These are phyloP conservation scores for Holothuria glaberrima DNA, from an alignment of 35 echinoderm and acorn worm genomes.

Conservation along the genomic window DNA sequence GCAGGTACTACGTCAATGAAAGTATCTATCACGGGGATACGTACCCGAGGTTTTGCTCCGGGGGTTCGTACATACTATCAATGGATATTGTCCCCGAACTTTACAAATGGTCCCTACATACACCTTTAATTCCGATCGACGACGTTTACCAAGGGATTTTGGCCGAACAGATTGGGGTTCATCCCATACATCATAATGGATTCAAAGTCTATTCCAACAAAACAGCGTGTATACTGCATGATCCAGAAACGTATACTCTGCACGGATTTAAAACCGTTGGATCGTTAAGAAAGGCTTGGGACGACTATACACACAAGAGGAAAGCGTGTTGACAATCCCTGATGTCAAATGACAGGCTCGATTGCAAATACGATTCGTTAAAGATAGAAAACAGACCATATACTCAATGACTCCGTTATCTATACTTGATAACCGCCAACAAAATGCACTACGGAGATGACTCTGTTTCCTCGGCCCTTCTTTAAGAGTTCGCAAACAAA, in stretches of 20 bases:
- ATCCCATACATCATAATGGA: slow-evolving; percentile 19
- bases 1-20: slow-evolving; percentile 22
- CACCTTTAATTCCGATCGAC: slow-evolving; percentile 58
- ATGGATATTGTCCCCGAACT: slow-evolving; percentile 38
- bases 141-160: slow-evolving; percentile 72
- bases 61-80: slow-evolving; percentile 58
- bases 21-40: slow-evolving; percentile 41
- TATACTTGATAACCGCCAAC: too few relatives aligned
- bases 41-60: slow-evolving; percentile 63
- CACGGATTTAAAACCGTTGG: slow-evolving; percentile 32
- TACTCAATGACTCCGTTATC: too few relatives aligned
- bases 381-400: too few relatives aligned
- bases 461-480: too few relatives aligned
- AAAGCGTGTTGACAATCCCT: too few relatives aligned
- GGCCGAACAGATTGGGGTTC: slow-evolving; percentile 29
- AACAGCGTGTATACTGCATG: neutral
- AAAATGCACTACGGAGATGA: too few relatives aligned
- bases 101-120: slow-evolving; percentile 41
- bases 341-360: too few relatives aligned
- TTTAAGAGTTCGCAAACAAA: too few relatives aligned
- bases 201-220: slow-evolving; percentile 18
- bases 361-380: too few relatives aligned
- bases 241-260: neutral
- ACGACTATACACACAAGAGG: too few relatives aligned
- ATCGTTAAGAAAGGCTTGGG: too few relatives aligned